These are phyloP conservation scores for Melanerpes formicivorus DNA, from an alignment of 2,113 vertebrate species.

Conservation along the genomic window DNA sequence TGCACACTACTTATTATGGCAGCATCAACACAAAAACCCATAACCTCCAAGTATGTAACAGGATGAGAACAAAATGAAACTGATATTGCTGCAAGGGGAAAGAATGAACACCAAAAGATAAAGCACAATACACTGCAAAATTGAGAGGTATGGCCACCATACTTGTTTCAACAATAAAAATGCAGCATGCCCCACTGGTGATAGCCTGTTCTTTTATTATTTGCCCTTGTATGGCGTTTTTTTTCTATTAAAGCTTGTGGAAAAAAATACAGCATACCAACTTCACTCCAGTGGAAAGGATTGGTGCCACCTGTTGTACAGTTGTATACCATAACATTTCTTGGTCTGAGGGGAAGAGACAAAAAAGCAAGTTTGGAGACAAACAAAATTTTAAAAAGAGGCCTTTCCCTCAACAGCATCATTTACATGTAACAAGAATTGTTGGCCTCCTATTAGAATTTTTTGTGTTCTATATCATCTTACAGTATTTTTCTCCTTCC, in stretches of 20 bases:
- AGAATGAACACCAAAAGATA: background rate
- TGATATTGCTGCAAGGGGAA: background rate
- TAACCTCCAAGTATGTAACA: background rate
- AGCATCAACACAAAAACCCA: background rate
- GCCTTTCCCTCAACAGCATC: background rate
- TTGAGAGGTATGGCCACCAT: background rate
- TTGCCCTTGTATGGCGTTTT: background rate
- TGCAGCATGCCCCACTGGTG: background rate
- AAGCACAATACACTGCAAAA: background rate
- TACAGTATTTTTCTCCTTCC: background rate
- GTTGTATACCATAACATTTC: constrained; percentile 93
- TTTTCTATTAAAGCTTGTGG: constrained; percentile 22
- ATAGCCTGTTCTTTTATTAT: background rate
- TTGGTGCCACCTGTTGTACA: constrained; percentile 97
- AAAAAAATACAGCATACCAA: constrained; percentile 84
- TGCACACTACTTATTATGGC: background rate
- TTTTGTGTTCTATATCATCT: background rate
- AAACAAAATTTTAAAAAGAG: background rate
- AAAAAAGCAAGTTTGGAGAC: constrained; percentile 18
- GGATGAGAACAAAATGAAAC: background rate
- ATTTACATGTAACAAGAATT: background rate
- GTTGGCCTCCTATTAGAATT: background rate
- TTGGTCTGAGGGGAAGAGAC: constrained; percentile 79
- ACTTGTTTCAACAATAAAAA: constrained; percentile 12
- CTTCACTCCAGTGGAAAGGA: constrained; percentile 98